Conservation (phyloP, 2,113 vertebrate genomes). For the Danionella cerebrum region DNA sequence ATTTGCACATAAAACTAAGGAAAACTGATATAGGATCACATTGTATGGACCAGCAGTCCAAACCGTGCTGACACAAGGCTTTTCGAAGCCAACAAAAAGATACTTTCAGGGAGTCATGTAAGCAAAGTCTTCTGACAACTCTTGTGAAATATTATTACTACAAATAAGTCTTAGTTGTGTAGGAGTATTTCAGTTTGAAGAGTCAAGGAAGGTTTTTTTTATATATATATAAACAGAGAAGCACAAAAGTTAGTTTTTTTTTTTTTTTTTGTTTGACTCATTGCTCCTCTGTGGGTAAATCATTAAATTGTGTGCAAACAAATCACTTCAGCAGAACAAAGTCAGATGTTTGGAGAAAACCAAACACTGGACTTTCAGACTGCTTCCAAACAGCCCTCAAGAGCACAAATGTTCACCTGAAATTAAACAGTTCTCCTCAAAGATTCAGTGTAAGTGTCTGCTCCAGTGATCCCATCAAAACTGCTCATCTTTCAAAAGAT, state of each 20-base stretch:
- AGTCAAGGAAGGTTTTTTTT: slow-evolving; percentile 5
- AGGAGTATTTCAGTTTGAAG: slow-evolving; percentile 23
- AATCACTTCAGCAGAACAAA: not conserved
- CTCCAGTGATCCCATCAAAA: not conserved
- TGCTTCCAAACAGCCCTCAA: not conserved
- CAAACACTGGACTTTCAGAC: no score
- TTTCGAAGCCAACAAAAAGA: slow-evolving; percentile 32
- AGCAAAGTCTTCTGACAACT: slow-evolving; percentile 13
- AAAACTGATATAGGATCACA: slow-evolving; percentile 14
- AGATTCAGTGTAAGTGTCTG: not conserved
- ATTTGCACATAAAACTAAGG: slow-evolving; percentile 15
- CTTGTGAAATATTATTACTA: slow-evolving; percentile 5
- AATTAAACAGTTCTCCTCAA: not conserved
- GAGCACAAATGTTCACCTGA: not conserved
- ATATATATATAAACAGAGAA: slow-evolving; percentile 7
- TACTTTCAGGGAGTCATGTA: slow-evolving; percentile 20
- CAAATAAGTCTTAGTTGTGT: slow-evolving; percentile 8
- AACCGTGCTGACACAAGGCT: slow-evolving; percentile 21
- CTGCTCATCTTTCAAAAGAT: not conserved
- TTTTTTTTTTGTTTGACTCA: not conserved
- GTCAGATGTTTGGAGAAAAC: slow-evolving; percentile 9
- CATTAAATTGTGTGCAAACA: not conserved
- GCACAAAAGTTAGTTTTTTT: not conserved
- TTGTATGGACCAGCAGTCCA: not conserved
- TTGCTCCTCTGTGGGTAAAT: not conserved